Evolutionary conservation across 2,888 invertebrate species (phyloP), one percentile per base, ranked within the genome.

Genomic region (Heliconius aoede): DNA sequence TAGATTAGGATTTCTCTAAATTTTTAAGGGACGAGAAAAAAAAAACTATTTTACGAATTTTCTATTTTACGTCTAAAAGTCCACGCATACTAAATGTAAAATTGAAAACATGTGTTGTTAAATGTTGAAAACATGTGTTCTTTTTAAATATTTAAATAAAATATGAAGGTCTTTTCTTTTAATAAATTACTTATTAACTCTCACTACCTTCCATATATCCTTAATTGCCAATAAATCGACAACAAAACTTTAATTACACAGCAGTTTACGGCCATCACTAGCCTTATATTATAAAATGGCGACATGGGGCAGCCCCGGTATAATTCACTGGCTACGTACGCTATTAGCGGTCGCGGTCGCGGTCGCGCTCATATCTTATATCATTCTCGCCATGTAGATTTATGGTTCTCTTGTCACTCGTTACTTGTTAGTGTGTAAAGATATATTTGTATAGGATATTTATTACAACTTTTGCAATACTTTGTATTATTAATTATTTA

Each of bases 241-340:
- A 72, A 5, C 24, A 30, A 58, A 71, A 58, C n/a, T 15, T 30
- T 24, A 36, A 60, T 18, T 60, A 32, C 28, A 3, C 15, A 30
- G 9, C 21, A 21, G 13, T 26, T 36, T 11, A 67, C 46, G 40
- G 9, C 72, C 78, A 72, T 78, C 78, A 74, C 76, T 76, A 76
- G 62, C 64, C 26, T 58, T 21, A 21, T 13, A 61, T 60, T 72
- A 72, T 72, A 72, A 72, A 72, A 72, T 72, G 60, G 72, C 72
- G 72, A 72, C 72, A 85, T 87, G 89, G 87, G 87, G 87, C 82
- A 83, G 79, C 1, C 9, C n/a, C n/a, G 3, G 55, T 79, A 85
- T 89, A 87, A 89, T 88, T 87, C 87, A 85, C 84, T 78, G 80
- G 76, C 80, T 36, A 0, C n/a, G 81, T 82, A 78, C 81, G 77